Evolutionary conservation across 1,140 invertebrate species (phyloP).

Genomic region (Eueides isabella): DNA sequence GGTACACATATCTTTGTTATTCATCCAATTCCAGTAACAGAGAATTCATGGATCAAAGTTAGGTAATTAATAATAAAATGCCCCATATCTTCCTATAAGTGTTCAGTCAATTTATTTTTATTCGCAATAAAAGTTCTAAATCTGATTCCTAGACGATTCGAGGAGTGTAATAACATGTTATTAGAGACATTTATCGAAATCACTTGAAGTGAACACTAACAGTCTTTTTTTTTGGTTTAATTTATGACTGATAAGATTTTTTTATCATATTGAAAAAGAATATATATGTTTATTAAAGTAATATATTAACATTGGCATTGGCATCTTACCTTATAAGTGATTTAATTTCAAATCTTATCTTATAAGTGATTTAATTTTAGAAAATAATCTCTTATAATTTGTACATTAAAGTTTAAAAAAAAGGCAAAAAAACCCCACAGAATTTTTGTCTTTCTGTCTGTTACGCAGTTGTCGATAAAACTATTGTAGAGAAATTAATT

Average conservation of each 20-base stretch:
- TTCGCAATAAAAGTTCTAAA: not conserved
- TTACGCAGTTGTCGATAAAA: no score
- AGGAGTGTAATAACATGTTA: not conserved
- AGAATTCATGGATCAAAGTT: not conserved
- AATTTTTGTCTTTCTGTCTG: no score
- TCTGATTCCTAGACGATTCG: not conserved
- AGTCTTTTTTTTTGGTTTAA: not conserved
- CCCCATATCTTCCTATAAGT: not conserved
- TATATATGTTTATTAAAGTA: not conserved
- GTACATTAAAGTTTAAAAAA: no score
- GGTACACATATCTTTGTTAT: not conserved
- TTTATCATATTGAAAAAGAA: not conserved
- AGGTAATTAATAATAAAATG: not conserved
- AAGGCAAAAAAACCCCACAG: no score
- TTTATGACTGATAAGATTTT: not conserved
- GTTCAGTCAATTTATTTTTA: not conserved
- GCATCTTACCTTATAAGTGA: no score
- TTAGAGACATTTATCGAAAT: slow-evolving; percentile 8
- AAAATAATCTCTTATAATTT: no score
- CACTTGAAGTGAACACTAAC: not conserved
- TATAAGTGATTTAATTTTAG: no score
- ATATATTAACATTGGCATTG: not conserved
- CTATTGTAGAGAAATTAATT: no score
- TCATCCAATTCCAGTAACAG: no score
- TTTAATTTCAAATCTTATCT: no score